Evolutionary conservation across 2,113 vertebrate species (phyloP).

Genomic region (Apodemus sylvaticus): DNA sequence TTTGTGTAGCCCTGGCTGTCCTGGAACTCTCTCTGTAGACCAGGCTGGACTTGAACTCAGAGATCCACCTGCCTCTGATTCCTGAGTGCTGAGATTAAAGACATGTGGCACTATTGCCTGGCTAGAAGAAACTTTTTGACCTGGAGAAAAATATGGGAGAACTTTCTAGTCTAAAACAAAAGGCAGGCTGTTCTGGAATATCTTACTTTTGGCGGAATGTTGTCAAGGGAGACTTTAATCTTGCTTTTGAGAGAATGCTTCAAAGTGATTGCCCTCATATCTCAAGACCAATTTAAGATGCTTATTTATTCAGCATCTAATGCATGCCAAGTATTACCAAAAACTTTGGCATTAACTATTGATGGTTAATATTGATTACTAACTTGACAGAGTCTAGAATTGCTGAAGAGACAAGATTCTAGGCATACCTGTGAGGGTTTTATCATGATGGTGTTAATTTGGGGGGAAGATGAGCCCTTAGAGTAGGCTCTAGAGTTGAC

Average conservation of each 20-base stretch:
- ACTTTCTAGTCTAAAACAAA: background rate
- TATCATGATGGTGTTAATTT: background rate
- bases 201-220: background rate
- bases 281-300: background rate
- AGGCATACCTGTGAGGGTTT: background rate
- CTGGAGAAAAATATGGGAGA: background rate
- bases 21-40: background rate
- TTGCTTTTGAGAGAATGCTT: conserved; percentile 16
- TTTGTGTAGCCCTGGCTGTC: background rate
- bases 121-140: background rate
- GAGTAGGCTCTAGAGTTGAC: background rate
- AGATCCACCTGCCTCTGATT: background rate
- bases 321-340: background rate
- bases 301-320: background rate
- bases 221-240: background rate
- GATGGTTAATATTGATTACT: background rate
- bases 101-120: background rate
- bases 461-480: background rate
- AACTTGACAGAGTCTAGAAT: background rate
- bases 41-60: background rate
- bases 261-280: background rate
- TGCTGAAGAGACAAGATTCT: background rate
- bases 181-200: background rate
- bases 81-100: background rate
- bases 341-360: background rate